Percentiles rank a stretch among this genome's conserved stretches.
These are phyloP conservation scores for Nothobranchius furzeri DNA, from an alignment of 2,113 vertebrate genomes.

Conservation along the genomic window DNA sequence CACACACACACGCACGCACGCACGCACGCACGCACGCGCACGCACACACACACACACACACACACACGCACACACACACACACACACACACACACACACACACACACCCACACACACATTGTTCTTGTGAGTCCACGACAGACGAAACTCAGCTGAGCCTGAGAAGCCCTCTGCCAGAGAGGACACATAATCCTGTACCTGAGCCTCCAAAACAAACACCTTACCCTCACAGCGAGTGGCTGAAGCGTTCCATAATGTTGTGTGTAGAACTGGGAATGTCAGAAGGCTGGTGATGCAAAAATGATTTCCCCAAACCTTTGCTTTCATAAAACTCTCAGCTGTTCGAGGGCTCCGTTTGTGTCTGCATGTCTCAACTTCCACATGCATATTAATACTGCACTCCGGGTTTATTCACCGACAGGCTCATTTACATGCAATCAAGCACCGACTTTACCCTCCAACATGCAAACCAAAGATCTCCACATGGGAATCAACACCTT, in stretches of 20 bases:
- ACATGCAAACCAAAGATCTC: conserved; percentile 19
- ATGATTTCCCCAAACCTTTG: conserved; percentile 16
- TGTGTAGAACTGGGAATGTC: not conserved
- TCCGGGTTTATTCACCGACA: conserved; percentile 31
- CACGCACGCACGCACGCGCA: too few species aligned
- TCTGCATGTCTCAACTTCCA: conserved; percentile 6
- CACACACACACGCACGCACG: too few species aligned
- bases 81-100: too few species aligned
- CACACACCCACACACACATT: not conserved
- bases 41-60: too few species aligned
- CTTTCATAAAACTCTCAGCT: too few species aligned
- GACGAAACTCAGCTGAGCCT: conserved; percentile 25
- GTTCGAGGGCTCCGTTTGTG: not conserved
- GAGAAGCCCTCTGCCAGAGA: conserved; percentile 7
- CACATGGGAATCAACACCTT: conserved; percentile 24
- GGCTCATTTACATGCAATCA: conserved; percentile 48
- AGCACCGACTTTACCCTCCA: conserved; percentile 16
- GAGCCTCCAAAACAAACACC: conserved; percentile 17
- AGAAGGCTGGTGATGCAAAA: conserved; percentile 24
- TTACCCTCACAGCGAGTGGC: not conserved
- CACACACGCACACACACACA: too few species aligned
- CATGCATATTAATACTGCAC: not conserved
- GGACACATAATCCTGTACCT: conserved; percentile 41
- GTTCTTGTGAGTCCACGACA: conserved; percentile 13
- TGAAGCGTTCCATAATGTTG: conserved; percentile 42